Evolutionary conservation across 2,797 vertebrate species (phyloP), one percentile per base, ranked within the genome.

Genomic region (Chromobotia macracanthus): DNA sequence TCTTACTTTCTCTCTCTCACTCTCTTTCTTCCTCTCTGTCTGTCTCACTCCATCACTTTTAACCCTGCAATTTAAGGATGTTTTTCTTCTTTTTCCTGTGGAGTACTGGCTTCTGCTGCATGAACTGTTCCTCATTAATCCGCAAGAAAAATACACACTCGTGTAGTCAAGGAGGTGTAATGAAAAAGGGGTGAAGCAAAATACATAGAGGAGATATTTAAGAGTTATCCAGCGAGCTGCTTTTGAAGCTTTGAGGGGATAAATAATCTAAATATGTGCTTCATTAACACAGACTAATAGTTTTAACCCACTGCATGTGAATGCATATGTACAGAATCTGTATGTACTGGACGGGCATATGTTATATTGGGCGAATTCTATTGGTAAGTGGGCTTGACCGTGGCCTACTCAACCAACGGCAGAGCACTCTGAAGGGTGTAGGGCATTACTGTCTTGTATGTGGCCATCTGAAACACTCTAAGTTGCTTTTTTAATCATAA

Each of bases 121-220:
- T 76, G 78, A 82, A 72, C 84, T 81, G 80, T 84, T 84, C 82
- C 81, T 86, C 80, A 86, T 86, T 86, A 86, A 82, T 67, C 71
- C 69, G 66, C 41, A 63, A 23, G 77, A 77, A 75, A 61, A 71
- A 28, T 60, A 53, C 77, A 76, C 77, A 46, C 72, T 76, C 10
- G 19, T 19, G 66, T 72, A 19, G 65, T 68, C 35, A 48, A 75
- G 70, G 72, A 75, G 64, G 48, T 21, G 21, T 15, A 78, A 72
- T 41, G 77, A 67, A 61, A 77, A 70, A 53, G 48, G 65, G 44
- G 41, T 46, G 67, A 80, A 80, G 79, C 75, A 55, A 78, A 51
- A 56, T 53, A 75, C 44, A 68, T 53, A 64, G n/a, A 50, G 19
- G 15, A 60, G 66, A 85, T 83, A 83, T 83, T 80, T 72, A 81